A percentile compares a stretch with the other conserved stretches of the same genome.
Evolutionary conservation across 2,888 invertebrate genomes (phyloP).

Genomic region (Macroteleia sp.): DNA sequence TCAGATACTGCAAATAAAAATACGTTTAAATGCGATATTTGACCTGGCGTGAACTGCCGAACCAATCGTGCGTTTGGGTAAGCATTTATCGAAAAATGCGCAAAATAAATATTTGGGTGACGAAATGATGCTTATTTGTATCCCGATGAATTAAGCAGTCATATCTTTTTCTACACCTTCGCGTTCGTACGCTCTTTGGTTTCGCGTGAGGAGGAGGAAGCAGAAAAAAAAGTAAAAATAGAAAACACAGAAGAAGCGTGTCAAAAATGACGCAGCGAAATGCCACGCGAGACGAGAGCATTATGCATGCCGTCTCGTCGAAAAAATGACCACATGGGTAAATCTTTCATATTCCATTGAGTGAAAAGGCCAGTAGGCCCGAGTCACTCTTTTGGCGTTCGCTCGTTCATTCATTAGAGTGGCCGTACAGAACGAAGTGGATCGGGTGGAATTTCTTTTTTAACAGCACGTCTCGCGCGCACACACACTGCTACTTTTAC

Average conservation of each 20-base stretch:
- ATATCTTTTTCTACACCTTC: conserved; percentile 66
- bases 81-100: conserved; percentile 37
- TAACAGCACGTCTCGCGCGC: conserved; percentile 68
- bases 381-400: conserved; percentile 68
- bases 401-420: conserved; percentile 79
- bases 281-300: conserved; percentile 67
- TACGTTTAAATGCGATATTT: background rate
- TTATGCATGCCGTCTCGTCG: conserved; percentile 71
- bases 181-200: conserved; percentile 34
- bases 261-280: conserved; percentile 67
- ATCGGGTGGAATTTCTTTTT: conserved; percentile 78
- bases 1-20: background rate
- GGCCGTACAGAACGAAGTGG: conserved; percentile 73
- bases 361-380: conserved; percentile 67
- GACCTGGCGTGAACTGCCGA: conserved; percentile 11
- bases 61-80: background rate
- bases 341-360: conserved; percentile 76
- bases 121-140: conserved; percentile 64
- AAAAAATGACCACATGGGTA: conserved; percentile 78
- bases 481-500: conserved; percentile 64
- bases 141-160: conserved; percentile 65
- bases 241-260: conserved; percentile 63
- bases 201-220: conserved; percentile 43
- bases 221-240: conserved; percentile 60
- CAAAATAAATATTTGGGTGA: conserved; percentile 58